A percentile compares a stretch with the other conserved stretches of the same genome.
Conservation (phyloP, 2,797 vertebrate species). For the Varecia variegata region DNA sequence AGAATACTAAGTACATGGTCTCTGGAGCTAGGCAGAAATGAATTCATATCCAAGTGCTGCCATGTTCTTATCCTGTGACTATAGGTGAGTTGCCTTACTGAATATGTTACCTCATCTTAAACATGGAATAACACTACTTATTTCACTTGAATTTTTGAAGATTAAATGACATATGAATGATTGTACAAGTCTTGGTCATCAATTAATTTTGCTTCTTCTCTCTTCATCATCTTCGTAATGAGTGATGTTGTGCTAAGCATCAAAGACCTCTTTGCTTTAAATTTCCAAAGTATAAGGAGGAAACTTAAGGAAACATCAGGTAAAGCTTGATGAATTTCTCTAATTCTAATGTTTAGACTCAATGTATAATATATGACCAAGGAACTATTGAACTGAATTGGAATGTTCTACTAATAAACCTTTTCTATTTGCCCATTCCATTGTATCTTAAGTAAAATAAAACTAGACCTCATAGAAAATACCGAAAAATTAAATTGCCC, state of each 20-base stretch:
- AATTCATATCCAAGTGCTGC: not conserved
- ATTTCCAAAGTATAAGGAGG: not conserved
- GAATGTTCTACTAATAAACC: not conserved
- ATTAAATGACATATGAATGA: not conserved
- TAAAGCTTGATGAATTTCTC: not conserved
- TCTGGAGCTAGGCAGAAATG: not conserved
- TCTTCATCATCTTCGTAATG: not conserved
- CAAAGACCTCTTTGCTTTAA: not conserved
- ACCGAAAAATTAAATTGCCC: not conserved
- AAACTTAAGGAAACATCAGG: not conserved
- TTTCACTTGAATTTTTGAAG: not conserved
- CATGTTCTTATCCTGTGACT: not conserved
- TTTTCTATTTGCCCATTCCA: not conserved
- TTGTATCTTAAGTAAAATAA: not conserved
- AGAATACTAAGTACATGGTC: not conserved
- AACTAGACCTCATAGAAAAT: not conserved
- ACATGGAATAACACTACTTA: not conserved
- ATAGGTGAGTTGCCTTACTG: not conserved
- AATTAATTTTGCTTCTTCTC: not conserved
- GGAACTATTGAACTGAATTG: not conserved
- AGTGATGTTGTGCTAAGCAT: not conserved
- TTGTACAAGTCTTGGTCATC: not conserved
- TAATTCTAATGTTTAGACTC: not conserved
- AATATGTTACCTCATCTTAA: not conserved
- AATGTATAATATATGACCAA: not conserved